Percentiles rank a stretch among this genome's conserved stretches.
Conservation (phyloP, 2,113 vertebrate species). For the Cavia porcellus region DNA sequence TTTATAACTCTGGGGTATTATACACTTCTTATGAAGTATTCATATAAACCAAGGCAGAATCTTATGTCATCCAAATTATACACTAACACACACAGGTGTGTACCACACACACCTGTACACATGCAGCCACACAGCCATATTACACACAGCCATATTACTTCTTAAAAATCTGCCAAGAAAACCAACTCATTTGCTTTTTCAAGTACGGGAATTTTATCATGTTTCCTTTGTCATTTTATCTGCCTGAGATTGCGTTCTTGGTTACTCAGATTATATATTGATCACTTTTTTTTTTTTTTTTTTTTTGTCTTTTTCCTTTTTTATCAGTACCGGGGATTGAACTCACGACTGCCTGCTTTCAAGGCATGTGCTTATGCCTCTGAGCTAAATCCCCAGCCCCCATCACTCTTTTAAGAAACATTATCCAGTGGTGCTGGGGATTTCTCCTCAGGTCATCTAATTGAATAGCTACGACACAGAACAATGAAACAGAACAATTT, state of each 20-base stretch:
- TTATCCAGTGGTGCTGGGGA: neutral
- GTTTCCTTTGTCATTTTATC: conserved; percentile 47
- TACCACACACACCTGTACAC: neutral
- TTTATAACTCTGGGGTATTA: neutral
- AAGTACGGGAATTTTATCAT: conserved; percentile 34
- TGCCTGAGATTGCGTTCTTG: neutral
- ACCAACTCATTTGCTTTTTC: neutral
- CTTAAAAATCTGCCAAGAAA: conserved; percentile 28
- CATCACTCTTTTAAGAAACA: neutral
- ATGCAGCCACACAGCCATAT: fast-evolving
- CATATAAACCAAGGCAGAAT: neutral
- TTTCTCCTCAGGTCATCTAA: neutral
- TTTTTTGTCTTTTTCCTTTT: too few species aligned
- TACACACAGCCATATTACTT: neutral
- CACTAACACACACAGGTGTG: neutral
- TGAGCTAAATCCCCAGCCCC: too few species aligned
- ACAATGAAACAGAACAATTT: neutral
- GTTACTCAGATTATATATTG: neutral
- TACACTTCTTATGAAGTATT: neutral
- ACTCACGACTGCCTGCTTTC: too few species aligned
- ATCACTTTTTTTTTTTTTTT: too few species aligned
- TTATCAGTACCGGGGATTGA: too few species aligned
- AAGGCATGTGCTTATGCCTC: too few species aligned
- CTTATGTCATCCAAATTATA: neutral
- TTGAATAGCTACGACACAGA: neutral